Conservation (phyloP, 2,113 vertebrate genomes). For the Platycercus adscitus region DNA sequence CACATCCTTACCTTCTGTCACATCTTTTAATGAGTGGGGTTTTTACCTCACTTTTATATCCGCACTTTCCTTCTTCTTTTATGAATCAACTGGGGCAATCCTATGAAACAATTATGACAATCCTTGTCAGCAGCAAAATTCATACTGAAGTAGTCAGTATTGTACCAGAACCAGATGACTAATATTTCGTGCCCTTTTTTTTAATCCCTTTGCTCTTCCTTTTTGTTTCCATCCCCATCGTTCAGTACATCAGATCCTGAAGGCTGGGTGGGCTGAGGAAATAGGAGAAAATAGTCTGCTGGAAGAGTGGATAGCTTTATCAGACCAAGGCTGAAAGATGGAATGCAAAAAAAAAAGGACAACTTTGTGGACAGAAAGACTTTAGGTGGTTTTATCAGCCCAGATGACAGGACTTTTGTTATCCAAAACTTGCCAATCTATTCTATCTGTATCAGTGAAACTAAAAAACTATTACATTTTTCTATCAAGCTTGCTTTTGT, state of each 20-base stretch:
- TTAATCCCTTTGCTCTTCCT: not conserved
- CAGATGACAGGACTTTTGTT: not conserved
- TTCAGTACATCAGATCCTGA: not conserved
- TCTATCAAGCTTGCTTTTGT: not conserved
- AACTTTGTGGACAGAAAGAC: not conserved
- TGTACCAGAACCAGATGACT: not conserved
- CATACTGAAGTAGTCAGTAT: not conserved
- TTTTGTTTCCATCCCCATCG: not conserved
- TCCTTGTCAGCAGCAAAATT: not conserved
- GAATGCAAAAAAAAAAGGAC: not conserved
- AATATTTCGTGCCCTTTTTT: not conserved
- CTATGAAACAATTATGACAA: not conserved
- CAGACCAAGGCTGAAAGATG: not conserved
- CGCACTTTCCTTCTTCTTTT: not conserved
- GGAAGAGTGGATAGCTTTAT: not conserved
- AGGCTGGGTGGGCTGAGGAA: not conserved
- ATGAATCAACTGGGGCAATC: not conserved
- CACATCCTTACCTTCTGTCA: not conserved
- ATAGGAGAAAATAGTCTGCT: not conserved
- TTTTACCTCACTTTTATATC: not conserved
- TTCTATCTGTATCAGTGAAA: not conserved
- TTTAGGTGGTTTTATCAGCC: not conserved
- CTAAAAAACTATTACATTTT: not conserved
- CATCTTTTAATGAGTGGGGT: rapidly evolving
- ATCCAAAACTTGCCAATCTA: not conserved